phyloP scores from a whole-genome alignment of 2,113 vertebrate genomes.

The Litocranius walleri region DNA sequence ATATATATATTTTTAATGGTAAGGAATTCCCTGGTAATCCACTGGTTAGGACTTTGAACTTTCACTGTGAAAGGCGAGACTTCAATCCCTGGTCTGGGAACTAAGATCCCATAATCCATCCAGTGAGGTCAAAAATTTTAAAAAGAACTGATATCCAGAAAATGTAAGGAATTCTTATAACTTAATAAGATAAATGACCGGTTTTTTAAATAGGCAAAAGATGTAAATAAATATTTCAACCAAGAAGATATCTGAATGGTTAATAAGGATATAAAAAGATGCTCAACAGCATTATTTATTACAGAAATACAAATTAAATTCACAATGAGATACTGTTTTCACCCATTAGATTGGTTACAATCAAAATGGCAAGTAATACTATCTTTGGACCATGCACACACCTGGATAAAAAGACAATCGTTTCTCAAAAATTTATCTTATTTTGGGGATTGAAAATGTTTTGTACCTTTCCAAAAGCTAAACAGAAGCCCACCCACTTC shows the following conservation, averaged over 20 bases:
- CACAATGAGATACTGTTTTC: background rate
- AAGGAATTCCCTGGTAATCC: background rate
- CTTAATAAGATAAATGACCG: background rate
- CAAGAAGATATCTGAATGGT: background rate
- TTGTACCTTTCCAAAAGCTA: background rate
- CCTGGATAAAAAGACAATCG: background rate
- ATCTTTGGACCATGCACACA: background rate
- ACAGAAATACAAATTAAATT: slow-evolving; percentile 16
- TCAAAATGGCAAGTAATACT: slow-evolving; percentile 10
- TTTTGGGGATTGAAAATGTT: background rate
- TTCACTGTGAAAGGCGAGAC: background rate
- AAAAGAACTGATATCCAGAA: background rate
- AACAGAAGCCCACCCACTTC: background rate
- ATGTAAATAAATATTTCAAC: background rate
- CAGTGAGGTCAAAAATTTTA: background rate
- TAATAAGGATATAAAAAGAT: background rate
- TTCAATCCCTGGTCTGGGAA: background rate
- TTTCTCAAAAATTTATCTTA: background rate
- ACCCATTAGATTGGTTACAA: background rate
- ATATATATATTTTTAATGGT: background rate
- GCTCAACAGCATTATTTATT: background rate
- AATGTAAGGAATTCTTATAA: background rate
- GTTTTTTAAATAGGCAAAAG: slow-evolving; percentile 1
- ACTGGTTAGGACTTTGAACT: background rate
- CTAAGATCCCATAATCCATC: background rate